Evolutionary conservation across 2,888 invertebrate genomes (phyloP), one percentile per base, ranked within the genome.

Genomic region (Gandaritis pyraliata): DNA sequence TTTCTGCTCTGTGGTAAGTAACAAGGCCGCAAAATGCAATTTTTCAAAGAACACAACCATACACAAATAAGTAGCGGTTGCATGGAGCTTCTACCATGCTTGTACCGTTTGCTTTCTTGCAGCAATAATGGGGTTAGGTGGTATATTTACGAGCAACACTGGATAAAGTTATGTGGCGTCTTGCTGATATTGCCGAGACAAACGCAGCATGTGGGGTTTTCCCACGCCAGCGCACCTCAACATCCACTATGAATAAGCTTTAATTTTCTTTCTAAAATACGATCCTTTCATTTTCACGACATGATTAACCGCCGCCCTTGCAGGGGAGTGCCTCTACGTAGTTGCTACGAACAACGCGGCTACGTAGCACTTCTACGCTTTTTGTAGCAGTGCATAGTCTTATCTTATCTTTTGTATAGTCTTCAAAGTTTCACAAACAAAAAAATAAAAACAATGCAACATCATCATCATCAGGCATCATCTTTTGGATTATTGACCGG

Each of bases 81-180:
- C 65, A 60, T 51, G 58, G 57, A 66, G 61, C 66, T 60, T 68
- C 68, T 69, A 65, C 71, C 69, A 63, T 68, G 68, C 62, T 53
- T 51, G 65, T 69, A 69, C 71, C 57, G 73, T 75, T 76, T 75
- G 74, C 73, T 79, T 78, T 73, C 78, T 77, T 80, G 75, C 74
- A 76, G 77, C 80, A 82, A 82, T 82, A 85, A 83, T 77, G 79
- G 79, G 73, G 75, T 77, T 73, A 77, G 77, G 77, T 76, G 77
- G 66, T 77, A 74, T 83, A 85, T 86, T 87, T 85, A 86, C 80
- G 79, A 70, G 71, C 77, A 64, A 75, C 70, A 81, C 80, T 81
- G 82, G 84, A 82, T 83, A 81, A 83, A 85, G 85, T 85, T 85
- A 87, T 85, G 82, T 83, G 80, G 74, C 78, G 72, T 77, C 76